Conservation (phyloP, 2,113 vertebrate species). For the Oreotragus oreotragus region DNA sequence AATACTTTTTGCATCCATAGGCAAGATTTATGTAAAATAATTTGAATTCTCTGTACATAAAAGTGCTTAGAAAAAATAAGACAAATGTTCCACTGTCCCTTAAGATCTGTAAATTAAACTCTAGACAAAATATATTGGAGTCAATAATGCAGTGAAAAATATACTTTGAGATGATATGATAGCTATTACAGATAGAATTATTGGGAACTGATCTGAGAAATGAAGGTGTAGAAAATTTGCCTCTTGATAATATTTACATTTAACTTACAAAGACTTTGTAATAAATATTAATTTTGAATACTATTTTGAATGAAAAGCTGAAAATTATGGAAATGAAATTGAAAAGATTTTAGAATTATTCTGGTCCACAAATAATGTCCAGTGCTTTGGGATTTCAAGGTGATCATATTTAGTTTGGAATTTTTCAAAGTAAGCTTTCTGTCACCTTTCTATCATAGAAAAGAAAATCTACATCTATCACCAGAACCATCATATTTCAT, state of each 20-base stretch:
- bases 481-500: background rate
- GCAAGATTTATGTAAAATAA: background rate
- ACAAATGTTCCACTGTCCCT: background rate
- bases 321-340: background rate
- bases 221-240: background rate
- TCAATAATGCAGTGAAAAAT: slow-evolving; percentile 21
- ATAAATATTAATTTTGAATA: background rate
- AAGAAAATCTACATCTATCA: background rate
- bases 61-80: background rate
- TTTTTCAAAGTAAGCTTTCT: background rate
- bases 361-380: background rate
- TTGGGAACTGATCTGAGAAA: slow-evolving; percentile 19
- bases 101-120: background rate
- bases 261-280: background rate
- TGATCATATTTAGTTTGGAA: background rate
- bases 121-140: background rate
- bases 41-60: background rate
- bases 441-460: background rate
- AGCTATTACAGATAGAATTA: background rate
- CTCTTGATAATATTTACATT: background rate
- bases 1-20: background rate
- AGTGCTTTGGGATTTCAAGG: background rate
- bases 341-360: background rate
- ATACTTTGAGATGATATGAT: background rate
- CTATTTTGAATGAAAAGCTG: background rate